Percentiles rank a stretch among this genome's conserved stretches.
Evolutionary conservation across 2,797 vertebrate genomes (phyloP).

Genomic region (Spheniscus humboldti): DNA sequence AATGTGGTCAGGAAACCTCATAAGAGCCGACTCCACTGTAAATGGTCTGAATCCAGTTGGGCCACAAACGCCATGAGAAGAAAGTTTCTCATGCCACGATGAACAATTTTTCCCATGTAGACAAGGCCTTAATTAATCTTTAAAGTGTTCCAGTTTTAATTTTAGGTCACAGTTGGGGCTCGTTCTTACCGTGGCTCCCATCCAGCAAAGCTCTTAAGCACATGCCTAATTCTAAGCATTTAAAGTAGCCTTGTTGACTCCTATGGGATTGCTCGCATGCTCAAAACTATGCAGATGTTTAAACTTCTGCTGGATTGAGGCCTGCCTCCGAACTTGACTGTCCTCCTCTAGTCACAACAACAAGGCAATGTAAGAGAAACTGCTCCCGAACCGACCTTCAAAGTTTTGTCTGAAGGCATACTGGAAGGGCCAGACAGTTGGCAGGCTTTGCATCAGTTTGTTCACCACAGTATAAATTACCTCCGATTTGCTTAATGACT

Average conservation of each 20-base stretch:
- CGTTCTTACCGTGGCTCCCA: conserved; percentile 41
- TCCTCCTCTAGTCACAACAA: conserved; percentile 36
- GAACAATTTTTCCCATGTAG: conserved; percentile 65
- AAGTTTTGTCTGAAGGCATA: conserved; percentile 51
- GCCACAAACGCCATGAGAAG: conserved; percentile 42
- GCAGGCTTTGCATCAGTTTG: conserved; percentile 66
- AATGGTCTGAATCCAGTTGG: conserved; percentile 53
- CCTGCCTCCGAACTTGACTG: background rate
- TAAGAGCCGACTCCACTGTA: background rate
- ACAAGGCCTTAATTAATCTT: conserved; percentile 63
- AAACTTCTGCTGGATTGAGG: background rate
- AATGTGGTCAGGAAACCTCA: conserved; percentile 1
- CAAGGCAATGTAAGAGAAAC: background rate
- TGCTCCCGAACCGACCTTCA: background rate
- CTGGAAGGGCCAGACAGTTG: conserved; percentile 68
- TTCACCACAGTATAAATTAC: conserved; percentile 70
- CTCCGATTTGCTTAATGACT: conserved; percentile 68
- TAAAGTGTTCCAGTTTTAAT: conserved; percentile 66
- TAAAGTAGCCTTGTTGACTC: conserved; percentile 9
- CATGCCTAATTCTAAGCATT: conserved; percentile 44
- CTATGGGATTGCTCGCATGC: conserved; percentile 17
- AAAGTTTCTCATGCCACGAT: conserved; percentile 55
- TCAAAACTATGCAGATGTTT: conserved; percentile 32
- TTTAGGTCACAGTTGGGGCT: conserved; percentile 59
- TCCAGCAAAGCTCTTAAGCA: conserved; percentile 57